Conservation (phyloP, 2,797 vertebrate genomes). For the Leptodactylus fallax region DNA sequence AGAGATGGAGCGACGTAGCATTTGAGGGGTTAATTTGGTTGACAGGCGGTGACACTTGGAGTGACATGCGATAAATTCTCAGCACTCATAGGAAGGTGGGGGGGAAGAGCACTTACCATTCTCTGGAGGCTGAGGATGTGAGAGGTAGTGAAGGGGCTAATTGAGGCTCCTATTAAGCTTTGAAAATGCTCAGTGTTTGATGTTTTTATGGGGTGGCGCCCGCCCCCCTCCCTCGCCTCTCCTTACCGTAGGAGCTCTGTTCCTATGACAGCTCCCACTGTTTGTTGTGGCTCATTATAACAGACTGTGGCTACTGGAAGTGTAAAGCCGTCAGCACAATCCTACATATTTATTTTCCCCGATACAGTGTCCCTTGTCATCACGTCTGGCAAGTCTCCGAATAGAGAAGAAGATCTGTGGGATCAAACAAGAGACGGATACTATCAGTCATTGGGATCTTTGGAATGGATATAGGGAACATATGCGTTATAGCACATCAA, state of each 20-base stretch:
- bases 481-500: not conserved
- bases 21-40: slow-evolving; percentile 40
- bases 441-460: not conserved
- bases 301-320: slow-evolving; percentile 51
- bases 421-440: not conserved
- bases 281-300: slow-evolving; percentile 63
- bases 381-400: slow-evolving; percentile 19
- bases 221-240: not conserved
- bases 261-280: slow-evolving; percentile 50
- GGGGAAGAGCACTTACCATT: slow-evolving; percentile 43
- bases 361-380: slow-evolving; percentile 45
- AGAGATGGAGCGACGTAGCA: not conserved
- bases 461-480: not conserved
- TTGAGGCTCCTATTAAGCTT: slow-evolving; percentile 61
- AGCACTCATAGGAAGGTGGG: not conserved
- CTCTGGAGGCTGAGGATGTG: slow-evolving; percentile 53
- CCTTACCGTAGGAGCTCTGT: slow-evolving; percentile 9
- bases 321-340: slow-evolving; percentile 47
- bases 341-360: slow-evolving; percentile 49
- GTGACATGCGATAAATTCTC: slow-evolving; percentile 54
- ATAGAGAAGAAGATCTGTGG: not conserved
- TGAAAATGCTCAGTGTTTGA: slow-evolving; percentile 59
- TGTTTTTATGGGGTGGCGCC: slow-evolving; percentile 60
- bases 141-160: slow-evolving; percentile 60
- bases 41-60: slow-evolving; percentile 13